Base-by-base conservation (phyloP, 1,140 invertebrate genomes). In the Temnothorax longispinosus region DNA sequence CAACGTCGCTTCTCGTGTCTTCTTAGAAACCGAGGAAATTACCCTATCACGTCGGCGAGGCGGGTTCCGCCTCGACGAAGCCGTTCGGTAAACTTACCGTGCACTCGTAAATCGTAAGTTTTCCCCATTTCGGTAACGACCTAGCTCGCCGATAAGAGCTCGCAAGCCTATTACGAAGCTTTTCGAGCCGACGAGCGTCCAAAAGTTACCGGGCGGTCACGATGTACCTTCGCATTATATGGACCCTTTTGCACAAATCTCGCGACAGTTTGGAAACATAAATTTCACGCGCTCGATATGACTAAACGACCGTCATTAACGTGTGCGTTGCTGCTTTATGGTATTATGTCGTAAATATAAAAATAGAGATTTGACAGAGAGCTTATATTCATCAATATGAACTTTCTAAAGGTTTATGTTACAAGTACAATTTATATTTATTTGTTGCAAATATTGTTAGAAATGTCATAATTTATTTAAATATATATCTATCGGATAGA, bases 71-170 rank as follows among this genome's bases (percentile, higher is more conserved):
- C 50, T 47, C 52, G 35, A 60, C 81, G 67, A 86, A 82, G 69
- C 86, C 65, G 54, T 84, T 84, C 54, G 41, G 67, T 71, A 86
- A 72, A 77, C 81, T 85, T 50, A 52, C 44, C 44, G 50, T 76
- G 56, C n/a, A 54, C 78, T 54, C 86, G 67, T 85, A 87, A 84
- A 85, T 85, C 86, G 86, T 58, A 85, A 87, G 65, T 87, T 87
- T 87, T 85, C 80, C 64, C 67, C 67, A 69, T 85, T 76, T 67
- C 81, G 38, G 54, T 85, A 87, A 87, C 72, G 84, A 76, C 84
- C 84, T 69, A 47, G 71, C 50, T 82, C 18, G 41, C 64, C 52
- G 64, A 82, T 76, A 80, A 82, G 64, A 82, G 74, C 85, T 80
- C 32, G 76, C 67, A 87, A 87, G 85, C 85, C 85, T 87, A 87